A percentile compares a stretch with the other conserved stretches of the same genome.
Evolutionary conservation across 2,797 vertebrate species (phyloP).

Genomic region (Trachops cirrhosus): DNA sequence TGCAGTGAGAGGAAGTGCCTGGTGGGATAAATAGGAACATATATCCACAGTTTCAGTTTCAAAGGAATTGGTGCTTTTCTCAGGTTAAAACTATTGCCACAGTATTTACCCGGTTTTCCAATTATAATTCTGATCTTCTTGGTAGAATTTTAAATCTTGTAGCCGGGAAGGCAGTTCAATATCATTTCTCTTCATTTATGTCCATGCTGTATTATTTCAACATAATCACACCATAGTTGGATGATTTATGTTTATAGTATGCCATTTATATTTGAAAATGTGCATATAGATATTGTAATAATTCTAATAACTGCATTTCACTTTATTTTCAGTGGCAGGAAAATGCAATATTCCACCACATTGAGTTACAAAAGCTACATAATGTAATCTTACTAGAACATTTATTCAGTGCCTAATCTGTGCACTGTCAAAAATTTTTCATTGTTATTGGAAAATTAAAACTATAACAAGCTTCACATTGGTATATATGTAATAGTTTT

Average conservation of each 20-base stretch:
- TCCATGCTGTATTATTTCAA: constrained; percentile 83
- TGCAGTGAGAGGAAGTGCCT: constrained; percentile 74
- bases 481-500: constrained; percentile 59
- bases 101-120: constrained; percentile 81
- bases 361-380: constrained; percentile 75
- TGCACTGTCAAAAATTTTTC: constrained; percentile 69
- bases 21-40: constrained; percentile 79
- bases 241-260: constrained; percentile 82
- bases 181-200: constrained; percentile 82
- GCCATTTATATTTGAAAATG: constrained; percentile 81
- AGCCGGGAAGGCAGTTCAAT: constrained; percentile 73
- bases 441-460: constrained; percentile 75
- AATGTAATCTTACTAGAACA: constrained; percentile 75
- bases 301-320: constrained; percentile 80
- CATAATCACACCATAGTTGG: constrained; percentile 76
- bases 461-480: constrained; percentile 61
- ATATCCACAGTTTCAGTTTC: constrained; percentile 77
- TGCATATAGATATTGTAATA: constrained; percentile 78
- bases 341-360: constrained; percentile 77
- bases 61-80: constrained; percentile 77
- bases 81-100: constrained; percentile 74
- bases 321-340: constrained; percentile 74
- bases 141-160: constrained; percentile 62
- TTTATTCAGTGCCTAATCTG: constrained; percentile 74
- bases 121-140: constrained; percentile 80